Conservation (phyloP, 2,797 vertebrate genomes). For the Chiloscyllium punctatum region DNA sequence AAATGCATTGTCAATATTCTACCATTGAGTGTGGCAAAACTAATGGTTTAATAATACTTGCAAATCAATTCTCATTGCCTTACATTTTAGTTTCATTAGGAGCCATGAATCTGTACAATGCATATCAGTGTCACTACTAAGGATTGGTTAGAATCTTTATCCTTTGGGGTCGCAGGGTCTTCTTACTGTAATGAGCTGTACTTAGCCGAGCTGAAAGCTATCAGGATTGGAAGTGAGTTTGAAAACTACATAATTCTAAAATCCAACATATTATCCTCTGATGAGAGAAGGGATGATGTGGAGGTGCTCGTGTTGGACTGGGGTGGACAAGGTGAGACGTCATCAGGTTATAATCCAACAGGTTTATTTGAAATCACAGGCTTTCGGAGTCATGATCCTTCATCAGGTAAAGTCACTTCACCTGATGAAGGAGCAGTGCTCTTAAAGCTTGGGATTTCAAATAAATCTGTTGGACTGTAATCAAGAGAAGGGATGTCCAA, state of each 20-base stretch:
- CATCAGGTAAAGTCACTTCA: too few species aligned
- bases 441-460: too few species aligned
- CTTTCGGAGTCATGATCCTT: too few species aligned
- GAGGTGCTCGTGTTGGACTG: too few species aligned
- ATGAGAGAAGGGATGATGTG: neutral
- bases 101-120: neutral
- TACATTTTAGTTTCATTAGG: neutral
- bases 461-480: too few species aligned
- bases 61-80: neutral
- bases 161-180: neutral
- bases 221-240: neutral
- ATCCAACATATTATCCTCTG: neutral
- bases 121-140: neutral
- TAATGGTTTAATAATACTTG: too few species aligned
- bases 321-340: too few species aligned
- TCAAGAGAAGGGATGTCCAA: neutral
- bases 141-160: neutral
- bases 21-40: neutral
- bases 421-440: too few species aligned
- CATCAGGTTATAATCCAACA: too few species aligned
- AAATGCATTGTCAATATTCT: neutral
- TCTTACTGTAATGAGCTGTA: neutral
- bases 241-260: neutral
- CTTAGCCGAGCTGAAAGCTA: too few species aligned
- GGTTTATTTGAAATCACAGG: too few species aligned